Evolutionary conservation across 1,140 invertebrate species (phyloP).

Genomic region (Idris sp.): DNA sequence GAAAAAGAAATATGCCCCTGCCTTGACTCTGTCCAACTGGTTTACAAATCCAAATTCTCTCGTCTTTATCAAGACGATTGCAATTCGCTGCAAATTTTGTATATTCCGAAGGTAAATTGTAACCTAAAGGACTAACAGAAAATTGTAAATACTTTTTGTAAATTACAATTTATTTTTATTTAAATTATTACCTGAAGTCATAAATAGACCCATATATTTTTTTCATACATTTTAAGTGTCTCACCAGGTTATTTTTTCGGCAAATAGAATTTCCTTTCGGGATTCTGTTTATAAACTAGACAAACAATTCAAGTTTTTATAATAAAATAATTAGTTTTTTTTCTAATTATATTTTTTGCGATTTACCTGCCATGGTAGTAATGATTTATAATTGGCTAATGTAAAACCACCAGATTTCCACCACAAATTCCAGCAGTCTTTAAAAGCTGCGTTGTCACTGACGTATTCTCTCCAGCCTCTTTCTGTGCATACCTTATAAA

Average conservation of each 20-base stretch:
- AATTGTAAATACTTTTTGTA: conserved; percentile 8
- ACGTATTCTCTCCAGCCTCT: conserved; percentile 89
- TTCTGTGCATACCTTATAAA: conserved; percentile 82
- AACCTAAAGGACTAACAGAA: conserved; percentile 85
- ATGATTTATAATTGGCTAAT: conserved; percentile 82
- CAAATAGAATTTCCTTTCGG: conserved; percentile 90
- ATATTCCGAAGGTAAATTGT: conserved; percentile 90
- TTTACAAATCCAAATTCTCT: conserved; percentile 90
- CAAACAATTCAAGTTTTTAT: no score
- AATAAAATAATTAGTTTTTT: no score
- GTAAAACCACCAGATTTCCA: conserved; percentile 88
- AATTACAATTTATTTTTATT: no score
- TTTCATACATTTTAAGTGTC: conserved; percentile 88
- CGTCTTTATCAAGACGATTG: conserved; percentile 75
- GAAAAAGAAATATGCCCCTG: conserved; percentile 89
- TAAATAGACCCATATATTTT: conserved; percentile 88
- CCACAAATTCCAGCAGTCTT: conserved; percentile 90
- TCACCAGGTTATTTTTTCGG: conserved; percentile 87
- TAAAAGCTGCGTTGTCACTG: conserved; percentile 78
- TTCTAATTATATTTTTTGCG: no score
- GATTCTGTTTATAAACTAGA: conserved; percentile 91
- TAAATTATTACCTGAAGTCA: conserved; percentile 90
- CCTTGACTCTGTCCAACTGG: conserved; percentile 91
- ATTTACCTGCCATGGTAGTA: conserved; percentile 87
- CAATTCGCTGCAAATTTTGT: conserved; percentile 89